These are phyloP conservation scores for Trochalopteron elliotii DNA, from an alignment of 2,113 vertebrate genomes.

Conservation along the genomic window DNA sequence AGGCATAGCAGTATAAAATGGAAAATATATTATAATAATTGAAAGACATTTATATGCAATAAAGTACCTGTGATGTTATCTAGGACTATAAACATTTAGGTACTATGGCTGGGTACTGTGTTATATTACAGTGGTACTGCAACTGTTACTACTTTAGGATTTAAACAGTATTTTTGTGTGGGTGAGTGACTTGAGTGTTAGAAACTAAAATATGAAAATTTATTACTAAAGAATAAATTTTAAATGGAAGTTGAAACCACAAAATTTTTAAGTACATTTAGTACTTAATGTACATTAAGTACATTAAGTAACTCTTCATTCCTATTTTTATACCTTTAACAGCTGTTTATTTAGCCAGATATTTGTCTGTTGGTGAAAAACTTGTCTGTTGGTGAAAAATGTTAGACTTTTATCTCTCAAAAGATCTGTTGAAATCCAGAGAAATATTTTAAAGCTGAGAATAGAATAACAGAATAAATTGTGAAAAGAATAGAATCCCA, in stretches of 20 bases:
- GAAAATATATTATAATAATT: neutral
- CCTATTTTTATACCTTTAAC: neutral
- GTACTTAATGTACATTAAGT: too few species aligned
- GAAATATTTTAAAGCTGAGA: neutral
- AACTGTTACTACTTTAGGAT: neutral
- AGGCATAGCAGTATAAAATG: neutral
- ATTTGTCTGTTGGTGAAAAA: neutral
- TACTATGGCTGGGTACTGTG: neutral
- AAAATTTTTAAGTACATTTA: neutral
- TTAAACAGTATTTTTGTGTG: neutral
- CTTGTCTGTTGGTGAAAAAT: neutral
- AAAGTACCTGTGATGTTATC: neutral
- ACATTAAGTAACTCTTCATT: neutral
- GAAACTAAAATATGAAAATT: neutral
- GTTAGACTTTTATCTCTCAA: neutral
- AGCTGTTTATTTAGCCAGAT: neutral
- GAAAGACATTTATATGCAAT: neutral
- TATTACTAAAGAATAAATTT: neutral
- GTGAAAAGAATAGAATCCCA: neutral
- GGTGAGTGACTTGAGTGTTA: neutral
- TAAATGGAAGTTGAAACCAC: neutral
- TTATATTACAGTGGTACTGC: neutral
- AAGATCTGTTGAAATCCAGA: neutral
- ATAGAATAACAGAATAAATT: neutral
- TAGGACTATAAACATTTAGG: neutral